Evolutionary conservation across 1,140 invertebrate genomes (phyloP), one percentile per base, ranked within the genome.

Genomic region (Nephotettix cincticeps): DNA sequence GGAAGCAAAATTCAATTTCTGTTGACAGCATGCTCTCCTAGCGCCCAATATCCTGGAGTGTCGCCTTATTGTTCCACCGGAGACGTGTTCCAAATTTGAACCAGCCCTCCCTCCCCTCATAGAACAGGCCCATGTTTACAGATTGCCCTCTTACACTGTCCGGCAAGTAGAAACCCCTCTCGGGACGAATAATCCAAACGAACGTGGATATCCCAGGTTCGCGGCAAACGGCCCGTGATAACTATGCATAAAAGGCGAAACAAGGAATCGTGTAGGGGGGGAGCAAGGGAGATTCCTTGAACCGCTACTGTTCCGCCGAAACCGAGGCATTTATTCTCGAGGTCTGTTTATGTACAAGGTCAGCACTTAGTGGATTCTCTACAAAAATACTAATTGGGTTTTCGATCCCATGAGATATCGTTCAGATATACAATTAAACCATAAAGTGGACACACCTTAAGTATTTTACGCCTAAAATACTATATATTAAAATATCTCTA

Each of bases 1-100:
- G 47, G 47, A 51, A 51, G 47, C 47, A 51, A 51, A 51, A 51
- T 51, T 51, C 47, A 51, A 51, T 51, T 51, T 51, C 47, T 51
- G 47, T 51, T 51, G 47, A 51, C 47, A 51, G 47, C 47, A 21
- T 11, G 47, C 47, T 17, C 21, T 3, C 14, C 47, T 17, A 51
- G 21, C 47, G 21, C 47, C 47, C 47, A 51, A 51, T 51, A 51
- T 51, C 21, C 47, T 51, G 14, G 47, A 9, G n/a, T 51, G 21
- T 21, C 47, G 47, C 47, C 47, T 51, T 51, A 51, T 51, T 51
- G 47, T 51, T 51, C 47, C 47, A 51, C 47, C 6, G 47, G 47
- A 51, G 21, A 51, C 47, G 47, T 51, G 47, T 51, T 51, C 47
- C 47, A 51, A 51, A 51, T 51, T 51, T 51, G 47, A 51, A 51